phyloP scores from a whole-genome alignment of 1,140 invertebrate genomes.

The Pogonomyrmex barbatus region DNA sequence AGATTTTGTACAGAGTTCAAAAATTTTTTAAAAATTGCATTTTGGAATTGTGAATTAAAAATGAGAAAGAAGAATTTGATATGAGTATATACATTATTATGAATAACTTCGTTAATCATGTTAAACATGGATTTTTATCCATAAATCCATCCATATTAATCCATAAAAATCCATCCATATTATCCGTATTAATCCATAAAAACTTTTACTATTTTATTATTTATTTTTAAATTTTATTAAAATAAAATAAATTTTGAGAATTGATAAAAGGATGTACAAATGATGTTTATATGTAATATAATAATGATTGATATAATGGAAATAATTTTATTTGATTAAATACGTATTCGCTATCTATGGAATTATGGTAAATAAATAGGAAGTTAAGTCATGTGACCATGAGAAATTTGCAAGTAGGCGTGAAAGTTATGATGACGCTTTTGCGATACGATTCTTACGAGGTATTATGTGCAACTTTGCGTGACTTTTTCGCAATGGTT shows the following conservation, averaged over 20 bases:
- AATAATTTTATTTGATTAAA: neutral
- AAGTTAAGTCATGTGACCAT: constrained; percentile 2
- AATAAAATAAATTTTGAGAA: neutral
- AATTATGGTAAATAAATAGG: neutral
- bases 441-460: constrained; percentile 19
- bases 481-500: constrained; percentile 80
- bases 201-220: no score
- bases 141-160: no score
- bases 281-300: neutral
- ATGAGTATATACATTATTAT: neutral
- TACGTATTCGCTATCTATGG: neutral
- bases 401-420: constrained; percentile 25
- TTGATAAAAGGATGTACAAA: neutral
- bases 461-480: constrained; percentile 69
- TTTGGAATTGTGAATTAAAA: neutral
- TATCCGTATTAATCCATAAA: no score
- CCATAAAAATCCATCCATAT: no score
- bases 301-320: neutral
- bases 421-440: constrained; percentile 30
- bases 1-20: neutral
- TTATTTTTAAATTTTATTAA: neutral
- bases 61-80: neutral
- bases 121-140: no score
- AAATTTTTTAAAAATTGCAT: neutral
- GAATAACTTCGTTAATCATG: neutral